These are phyloP conservation scores for Bombus difficillimus DNA, from an alignment of 1,140 invertebrate species.

Conservation along the genomic window DNA sequence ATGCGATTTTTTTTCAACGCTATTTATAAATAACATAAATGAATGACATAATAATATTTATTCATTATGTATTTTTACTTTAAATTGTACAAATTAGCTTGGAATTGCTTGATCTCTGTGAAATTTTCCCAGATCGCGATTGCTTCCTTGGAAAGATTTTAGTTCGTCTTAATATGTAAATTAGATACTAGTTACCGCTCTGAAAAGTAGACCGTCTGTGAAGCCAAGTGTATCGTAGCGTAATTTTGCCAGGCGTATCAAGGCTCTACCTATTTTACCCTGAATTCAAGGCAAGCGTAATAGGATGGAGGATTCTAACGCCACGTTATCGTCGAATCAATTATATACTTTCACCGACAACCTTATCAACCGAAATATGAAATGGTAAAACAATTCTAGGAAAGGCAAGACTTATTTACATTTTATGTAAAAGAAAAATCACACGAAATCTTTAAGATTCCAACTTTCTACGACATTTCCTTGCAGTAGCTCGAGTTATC, in stretches of 20 bases:
- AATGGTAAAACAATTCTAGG: background rate
- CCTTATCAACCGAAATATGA: background rate
- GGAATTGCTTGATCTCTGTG: slow-evolving; percentile 1
- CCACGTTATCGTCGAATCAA: slow-evolving; percentile 8
- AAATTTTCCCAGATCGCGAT: slow-evolving; percentile 12
- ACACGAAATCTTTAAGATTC: background rate
- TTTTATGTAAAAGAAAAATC: background rate
- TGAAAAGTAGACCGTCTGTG: slow-evolving; percentile 61
- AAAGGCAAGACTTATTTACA: background rate
- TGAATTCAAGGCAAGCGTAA: slow-evolving; percentile 26
- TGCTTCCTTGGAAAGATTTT: background rate
- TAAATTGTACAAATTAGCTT: background rate
- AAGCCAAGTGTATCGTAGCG: slow-evolving; percentile 66
- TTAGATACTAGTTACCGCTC: slow-evolving; percentile 29
- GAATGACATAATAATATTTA: no score
- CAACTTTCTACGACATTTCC: background rate
- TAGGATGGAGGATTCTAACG: background rate
- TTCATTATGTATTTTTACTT: no score
- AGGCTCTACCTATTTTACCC: slow-evolving; percentile 1
- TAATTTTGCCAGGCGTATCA: slow-evolving; percentile 47
- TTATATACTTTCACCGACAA: slow-evolving; percentile 19
- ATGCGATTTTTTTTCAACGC: no score
- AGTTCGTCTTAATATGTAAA: slow-evolving; percentile 57
- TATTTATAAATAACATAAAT: no score
- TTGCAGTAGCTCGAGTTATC: background rate